Evolutionary conservation across 2,797 vertebrate species (phyloP).

Genomic region (Brotula barbata): DNA sequence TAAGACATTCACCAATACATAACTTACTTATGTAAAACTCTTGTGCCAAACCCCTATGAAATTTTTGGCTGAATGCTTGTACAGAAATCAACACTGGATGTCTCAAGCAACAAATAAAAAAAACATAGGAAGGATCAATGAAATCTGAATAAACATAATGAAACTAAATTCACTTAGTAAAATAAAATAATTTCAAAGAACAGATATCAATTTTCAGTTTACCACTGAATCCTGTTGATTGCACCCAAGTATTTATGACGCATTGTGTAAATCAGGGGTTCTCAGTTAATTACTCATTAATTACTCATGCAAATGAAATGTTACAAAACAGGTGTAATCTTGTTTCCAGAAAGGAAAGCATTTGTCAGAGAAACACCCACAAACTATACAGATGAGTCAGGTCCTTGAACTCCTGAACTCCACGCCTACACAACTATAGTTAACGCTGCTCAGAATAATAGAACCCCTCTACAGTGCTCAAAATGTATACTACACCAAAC

Average conservation of each 20-base stretch:
- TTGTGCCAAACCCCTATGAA: neutral
- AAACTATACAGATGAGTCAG: neutral
- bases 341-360: too few relatives aligned
- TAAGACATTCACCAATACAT: neutral
- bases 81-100: too few relatives aligned
- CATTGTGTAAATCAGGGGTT: too few relatives aligned
- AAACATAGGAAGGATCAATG: too few relatives aligned
- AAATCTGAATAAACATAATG: too few relatives aligned
- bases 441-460: neutral
- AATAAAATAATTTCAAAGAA: neutral
- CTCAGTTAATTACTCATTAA: neutral
- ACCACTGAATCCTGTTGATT: too few relatives aligned
- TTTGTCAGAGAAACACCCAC: too few relatives aligned
- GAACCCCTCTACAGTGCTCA: neutral
- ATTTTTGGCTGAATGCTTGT: too few relatives aligned
- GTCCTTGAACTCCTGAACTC: neutral
- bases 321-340: neutral
- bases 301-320: neutral
- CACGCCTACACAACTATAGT: slow-evolving; percentile 7
- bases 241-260: too few relatives aligned
- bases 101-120: too few relatives aligned
- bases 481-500: neutral
- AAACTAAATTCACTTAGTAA: neutral
- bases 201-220: too few relatives aligned
- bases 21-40: neutral